Evolutionary conservation across 2,888 invertebrate species (phyloP).

Genomic region (Yponomeuta malinellus): DNA sequence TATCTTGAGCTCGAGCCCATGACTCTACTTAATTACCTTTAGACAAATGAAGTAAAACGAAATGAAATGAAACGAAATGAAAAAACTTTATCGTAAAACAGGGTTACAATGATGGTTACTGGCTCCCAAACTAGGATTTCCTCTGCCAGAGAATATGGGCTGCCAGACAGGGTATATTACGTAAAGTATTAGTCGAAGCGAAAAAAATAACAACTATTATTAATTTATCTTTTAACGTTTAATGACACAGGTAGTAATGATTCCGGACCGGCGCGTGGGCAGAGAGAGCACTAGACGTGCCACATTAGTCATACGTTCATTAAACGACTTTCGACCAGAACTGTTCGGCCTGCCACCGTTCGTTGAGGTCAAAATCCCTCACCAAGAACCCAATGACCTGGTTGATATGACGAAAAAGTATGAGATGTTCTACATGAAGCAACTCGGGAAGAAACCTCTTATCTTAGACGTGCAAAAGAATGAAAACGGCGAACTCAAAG

Average conservation of each 20-base stretch:
- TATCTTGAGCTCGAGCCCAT: too few relatives aligned
- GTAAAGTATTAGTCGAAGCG: too few relatives aligned
- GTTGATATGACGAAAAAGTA: not conserved
- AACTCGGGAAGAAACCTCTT: not conserved
- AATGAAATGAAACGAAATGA: too few relatives aligned
- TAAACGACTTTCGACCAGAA: constrained; percentile 88
- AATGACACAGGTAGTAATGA: constrained; percentile 78
- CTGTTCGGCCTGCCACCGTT: constrained; percentile 87
- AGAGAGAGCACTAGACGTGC: constrained; percentile 56
- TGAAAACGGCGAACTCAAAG: not conserved
- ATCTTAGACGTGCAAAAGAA: not conserved
- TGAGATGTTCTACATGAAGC: not conserved
- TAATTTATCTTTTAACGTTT: not conserved
- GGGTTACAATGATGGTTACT: too few relatives aligned
- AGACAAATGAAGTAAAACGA: too few relatives aligned
- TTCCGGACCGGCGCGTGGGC: constrained; percentile 73
- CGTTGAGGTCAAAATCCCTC: constrained; percentile 20
- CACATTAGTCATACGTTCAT: constrained; percentile 79
- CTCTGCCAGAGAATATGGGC: too few relatives aligned
- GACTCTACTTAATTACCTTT: too few relatives aligned
- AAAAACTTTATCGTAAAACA: too few relatives aligned
- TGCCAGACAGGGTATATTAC: too few relatives aligned
- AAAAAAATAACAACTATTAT: too few relatives aligned
- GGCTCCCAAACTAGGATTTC: too few relatives aligned
- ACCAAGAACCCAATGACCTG: not conserved